Percentiles rank a stretch among this genome's conserved stretches.
These are phyloP conservation scores for Lipotes vexillifer DNA, from an alignment of 2,113 vertebrate genomes.

Conservation along the genomic window DNA sequence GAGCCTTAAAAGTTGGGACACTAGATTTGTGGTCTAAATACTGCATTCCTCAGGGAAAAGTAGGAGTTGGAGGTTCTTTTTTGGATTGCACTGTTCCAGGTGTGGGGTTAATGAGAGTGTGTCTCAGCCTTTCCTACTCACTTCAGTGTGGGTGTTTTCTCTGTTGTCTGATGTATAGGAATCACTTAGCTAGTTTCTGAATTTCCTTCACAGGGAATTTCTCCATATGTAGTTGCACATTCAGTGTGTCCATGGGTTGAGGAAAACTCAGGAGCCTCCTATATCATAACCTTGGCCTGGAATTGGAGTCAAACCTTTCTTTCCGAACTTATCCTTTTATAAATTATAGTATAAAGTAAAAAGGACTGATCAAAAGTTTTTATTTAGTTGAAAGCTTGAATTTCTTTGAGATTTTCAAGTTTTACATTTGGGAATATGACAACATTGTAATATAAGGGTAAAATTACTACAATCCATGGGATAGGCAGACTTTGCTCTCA, in stretches of 20 bases:
- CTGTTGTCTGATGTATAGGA: neutral
- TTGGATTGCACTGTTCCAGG: neutral
- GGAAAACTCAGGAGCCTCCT: neutral
- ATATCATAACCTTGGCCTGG: neutral
- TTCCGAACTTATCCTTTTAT: neutral
- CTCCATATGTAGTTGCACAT: neutral
- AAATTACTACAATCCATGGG: neutral
- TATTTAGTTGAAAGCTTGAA: neutral
- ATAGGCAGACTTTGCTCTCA: neutral
- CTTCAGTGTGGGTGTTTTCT: neutral
- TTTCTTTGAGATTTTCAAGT: neutral
- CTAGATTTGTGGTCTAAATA: neutral
- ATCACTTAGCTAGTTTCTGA: neutral
- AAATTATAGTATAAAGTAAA: neutral
- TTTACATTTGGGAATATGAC: neutral
- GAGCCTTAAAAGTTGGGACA: too few relatives aligned
- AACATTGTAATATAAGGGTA: neutral
- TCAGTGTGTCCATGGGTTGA: neutral
- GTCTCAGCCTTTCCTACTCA: neutral
- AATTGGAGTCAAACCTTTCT: neutral
- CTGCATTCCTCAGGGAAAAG: neutral
- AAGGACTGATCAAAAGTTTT: neutral
- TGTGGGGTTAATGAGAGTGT: neutral
- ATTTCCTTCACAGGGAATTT: neutral
- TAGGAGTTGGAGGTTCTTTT: neutral